Percentiles rank a stretch among this genome's conserved stretches.
phyloP scores from a whole-genome alignment of 2,797 vertebrate genomes.

The Hydrolagus colliei region DNA sequence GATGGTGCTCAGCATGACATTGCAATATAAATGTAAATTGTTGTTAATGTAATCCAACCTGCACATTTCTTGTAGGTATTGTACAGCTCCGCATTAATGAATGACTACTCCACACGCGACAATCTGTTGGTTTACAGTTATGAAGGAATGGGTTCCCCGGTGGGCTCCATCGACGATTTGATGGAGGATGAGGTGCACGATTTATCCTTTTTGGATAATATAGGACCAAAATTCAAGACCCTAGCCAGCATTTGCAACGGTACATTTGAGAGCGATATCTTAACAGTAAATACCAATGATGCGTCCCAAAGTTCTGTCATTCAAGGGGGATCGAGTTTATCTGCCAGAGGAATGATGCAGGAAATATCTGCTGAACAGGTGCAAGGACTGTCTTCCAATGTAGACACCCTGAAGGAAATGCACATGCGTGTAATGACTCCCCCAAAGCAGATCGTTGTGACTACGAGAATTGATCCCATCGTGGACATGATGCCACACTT shows the following conservation, averaged over 20 bases:
- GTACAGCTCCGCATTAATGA: too few relatives aligned
- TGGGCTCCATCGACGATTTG: background rate
- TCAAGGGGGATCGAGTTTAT: background rate
- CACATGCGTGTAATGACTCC: background rate
- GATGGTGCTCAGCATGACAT: too few relatives aligned
- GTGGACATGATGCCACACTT: too few relatives aligned
- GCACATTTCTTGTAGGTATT: background rate
- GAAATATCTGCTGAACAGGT: too few relatives aligned
- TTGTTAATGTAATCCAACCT: too few relatives aligned
- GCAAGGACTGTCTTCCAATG: too few relatives aligned
- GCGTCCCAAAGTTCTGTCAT: too few relatives aligned
- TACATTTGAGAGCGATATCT: background rate
- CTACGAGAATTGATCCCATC: too few relatives aligned
- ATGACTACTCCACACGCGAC: background rate
- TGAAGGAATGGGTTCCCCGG: background rate
- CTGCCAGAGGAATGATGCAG: background rate
- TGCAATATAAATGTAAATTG: too few relatives aligned
- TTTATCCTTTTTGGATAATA: background rate
- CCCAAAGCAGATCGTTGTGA: too few relatives aligned
- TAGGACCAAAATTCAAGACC: background rate
- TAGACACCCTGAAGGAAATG: too few relatives aligned
- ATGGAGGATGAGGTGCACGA: background rate
- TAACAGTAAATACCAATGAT: background rate
- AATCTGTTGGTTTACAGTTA: background rate
- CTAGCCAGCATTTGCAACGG: background rate